Evolutionary conservation across 2,888 invertebrate species (phyloP), one percentile per base, ranked within the genome.

Genomic region (Limnephilus marmoratus): DNA sequence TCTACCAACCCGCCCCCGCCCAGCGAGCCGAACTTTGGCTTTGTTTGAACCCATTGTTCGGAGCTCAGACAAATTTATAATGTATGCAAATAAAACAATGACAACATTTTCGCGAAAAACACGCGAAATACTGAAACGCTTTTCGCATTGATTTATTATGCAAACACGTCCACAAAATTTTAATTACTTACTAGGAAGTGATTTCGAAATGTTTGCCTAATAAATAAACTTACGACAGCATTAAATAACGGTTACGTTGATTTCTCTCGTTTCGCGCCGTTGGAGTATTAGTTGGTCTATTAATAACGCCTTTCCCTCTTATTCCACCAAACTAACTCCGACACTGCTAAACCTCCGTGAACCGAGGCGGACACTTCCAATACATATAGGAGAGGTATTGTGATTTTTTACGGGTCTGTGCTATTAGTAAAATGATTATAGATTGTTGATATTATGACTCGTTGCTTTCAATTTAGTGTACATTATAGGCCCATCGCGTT

Each of bases 1-100:
- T 80, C 86, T 29, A 68, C 85, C 80, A 53, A 68, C 85, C 90
- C 49, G n/a, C n/a, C 13, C 41, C 41, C 90, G 68, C 83, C 49
- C 53, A 24, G n/a, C 82, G 49, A 90, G 3, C 88, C 41, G 41
- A 37, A 29, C 49, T 86, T 86, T 31, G 13, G 53, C 87, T 49
- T 53, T 24, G 87, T 87, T 53, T 87, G 87, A 53, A n/a, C 29
- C 13, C 18, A 87, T 31, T 87, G 49, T 53, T 53, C 34, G 87
- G 87, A 68, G 53, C 87, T 53, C 13, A 37, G 11, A 37, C 87
- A 24, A 87, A 53, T 87, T 82, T 31, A 18, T 82, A 82, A 34
- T 31, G 82, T 82, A 13, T 31, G 29, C 82, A 82, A 82, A 82
- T 82, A 34, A 82, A 82, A 82, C 82, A 82, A 31, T 31, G 34